Evolutionary conservation across 2,888 invertebrate genomes (phyloP).

Genomic region (Noctua fimbriata): DNA sequence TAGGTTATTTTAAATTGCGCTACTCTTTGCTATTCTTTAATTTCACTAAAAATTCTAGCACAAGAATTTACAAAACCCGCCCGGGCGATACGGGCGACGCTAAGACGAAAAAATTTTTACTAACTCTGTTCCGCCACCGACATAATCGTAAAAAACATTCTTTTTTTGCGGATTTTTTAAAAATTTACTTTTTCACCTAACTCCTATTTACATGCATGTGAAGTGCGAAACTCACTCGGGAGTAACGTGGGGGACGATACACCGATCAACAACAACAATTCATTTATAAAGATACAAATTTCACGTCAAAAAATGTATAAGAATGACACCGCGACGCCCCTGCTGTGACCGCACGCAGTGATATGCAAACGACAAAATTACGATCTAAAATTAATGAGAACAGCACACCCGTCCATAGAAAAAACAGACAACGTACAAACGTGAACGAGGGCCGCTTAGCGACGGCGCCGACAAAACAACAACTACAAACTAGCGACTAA

Average conservation of each 20-base stretch:
- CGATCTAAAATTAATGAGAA: conserved; percentile 78
- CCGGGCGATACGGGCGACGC: conserved; percentile 69
- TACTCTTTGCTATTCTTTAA: conserved; percentile 87
- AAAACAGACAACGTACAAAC: conserved; percentile 73
- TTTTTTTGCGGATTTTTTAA: conserved; percentile 83
- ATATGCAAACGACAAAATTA: conserved; percentile 86
- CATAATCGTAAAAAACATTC: conserved; percentile 79
- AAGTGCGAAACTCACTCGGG: conserved; percentile 85
- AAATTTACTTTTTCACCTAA: conserved; percentile 76
- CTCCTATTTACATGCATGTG: conserved; percentile 86
- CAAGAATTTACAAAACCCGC: conserved; percentile 79
- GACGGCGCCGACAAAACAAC: conserved; percentile 76
- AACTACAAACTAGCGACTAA: conserved; percentile 82
- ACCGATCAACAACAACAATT: conserved; percentile 80
- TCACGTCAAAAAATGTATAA: conserved; percentile 78
- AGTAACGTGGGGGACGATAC: conserved; percentile 81
- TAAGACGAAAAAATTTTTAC: conserved; percentile 79
- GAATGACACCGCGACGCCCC: conserved; percentile 76
- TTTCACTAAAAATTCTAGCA: conserved; percentile 86
- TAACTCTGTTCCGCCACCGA: conserved; percentile 82
- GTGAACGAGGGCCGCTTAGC: conserved; percentile 76
- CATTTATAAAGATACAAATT: conserved; percentile 84
- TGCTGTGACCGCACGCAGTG: conserved; percentile 81
- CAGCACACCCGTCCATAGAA: conserved; percentile 72
- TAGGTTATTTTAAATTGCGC: conserved; percentile 88